phyloP scores from a whole-genome alignment of 2,888 invertebrate genomes.

The Drepana falcataria region DNA sequence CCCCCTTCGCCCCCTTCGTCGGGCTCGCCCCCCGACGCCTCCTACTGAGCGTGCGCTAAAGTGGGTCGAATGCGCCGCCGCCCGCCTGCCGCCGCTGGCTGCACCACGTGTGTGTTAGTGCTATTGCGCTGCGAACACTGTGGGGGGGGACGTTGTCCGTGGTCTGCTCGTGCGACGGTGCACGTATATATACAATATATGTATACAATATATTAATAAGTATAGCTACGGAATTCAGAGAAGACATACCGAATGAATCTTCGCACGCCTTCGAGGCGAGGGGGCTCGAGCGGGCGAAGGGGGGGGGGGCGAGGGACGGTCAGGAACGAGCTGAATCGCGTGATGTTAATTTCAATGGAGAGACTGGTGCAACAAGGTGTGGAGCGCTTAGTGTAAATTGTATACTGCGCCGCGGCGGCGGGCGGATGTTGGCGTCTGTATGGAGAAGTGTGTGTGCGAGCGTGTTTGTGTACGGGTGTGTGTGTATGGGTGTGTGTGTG shows the following conservation, averaged over 20 bases:
- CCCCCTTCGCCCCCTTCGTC: too few species aligned
- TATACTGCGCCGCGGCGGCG: neutral
- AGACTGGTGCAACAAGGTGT: neutral
- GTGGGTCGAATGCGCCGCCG: too few species aligned
- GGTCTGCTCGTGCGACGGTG: too few species aligned
- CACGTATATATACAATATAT: neutral
- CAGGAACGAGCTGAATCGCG: too few species aligned
- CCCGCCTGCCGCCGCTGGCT: too few species aligned
- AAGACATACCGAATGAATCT: neutral
- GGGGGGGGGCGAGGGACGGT: neutral
- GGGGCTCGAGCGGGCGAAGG: neutral
- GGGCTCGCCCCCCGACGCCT: too few species aligned
- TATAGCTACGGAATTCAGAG: too few species aligned
- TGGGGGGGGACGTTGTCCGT: neutral
- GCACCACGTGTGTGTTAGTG: too few species aligned
- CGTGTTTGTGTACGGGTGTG: neutral
- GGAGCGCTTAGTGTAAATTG: neutral
- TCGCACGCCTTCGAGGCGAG: too few species aligned
- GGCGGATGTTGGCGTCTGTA: neutral
- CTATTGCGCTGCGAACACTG: too few species aligned
- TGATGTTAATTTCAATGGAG: neutral
- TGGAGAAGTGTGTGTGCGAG: slow-evolving; percentile 1
- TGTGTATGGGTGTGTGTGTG: slow-evolving; percentile 7
- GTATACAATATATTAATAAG: too few species aligned
- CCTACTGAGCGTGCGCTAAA: too few species aligned